Evolutionary conservation across 2,113 vertebrate species (phyloP).

Genomic region (Nothobranchius furzeri): DNA sequence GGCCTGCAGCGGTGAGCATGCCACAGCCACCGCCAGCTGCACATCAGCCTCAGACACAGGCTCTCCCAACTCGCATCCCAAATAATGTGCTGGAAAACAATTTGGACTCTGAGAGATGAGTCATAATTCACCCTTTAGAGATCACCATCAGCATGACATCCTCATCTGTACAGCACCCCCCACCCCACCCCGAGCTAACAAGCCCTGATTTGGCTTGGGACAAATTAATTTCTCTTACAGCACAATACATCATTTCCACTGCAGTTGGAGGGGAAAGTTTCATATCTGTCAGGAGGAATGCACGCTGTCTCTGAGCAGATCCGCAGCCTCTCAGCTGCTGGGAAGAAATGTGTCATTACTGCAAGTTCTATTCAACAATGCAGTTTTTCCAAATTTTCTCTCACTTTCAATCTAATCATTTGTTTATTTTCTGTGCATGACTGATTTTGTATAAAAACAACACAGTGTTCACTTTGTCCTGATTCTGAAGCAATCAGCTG

Average conservation of each 20-base stretch:
- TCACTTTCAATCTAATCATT: background rate
- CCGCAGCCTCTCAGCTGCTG: background rate
- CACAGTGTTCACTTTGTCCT: background rate
- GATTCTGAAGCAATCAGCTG: background rate
- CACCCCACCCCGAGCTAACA: background rate
- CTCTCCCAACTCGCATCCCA: constrained; percentile 24
- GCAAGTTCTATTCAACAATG: background rate
- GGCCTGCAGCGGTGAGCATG: constrained; percentile 28
- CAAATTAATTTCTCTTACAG: constrained; percentile 31
- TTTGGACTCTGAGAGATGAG: constrained; percentile 41
- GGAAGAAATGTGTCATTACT: background rate
- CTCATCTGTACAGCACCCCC: constrained; percentile 40
- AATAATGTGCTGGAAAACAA: constrained; percentile 45
- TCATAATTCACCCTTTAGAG: constrained; percentile 48
- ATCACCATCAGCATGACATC: constrained; percentile 20
- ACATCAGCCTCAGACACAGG: constrained; percentile 24
- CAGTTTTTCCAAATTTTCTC: too few species aligned
- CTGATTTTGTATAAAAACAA: background rate
- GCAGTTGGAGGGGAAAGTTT: constrained; percentile 15
- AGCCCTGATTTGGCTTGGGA: constrained; percentile 25
- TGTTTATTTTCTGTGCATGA: background rate
- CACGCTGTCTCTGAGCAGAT: background rate
- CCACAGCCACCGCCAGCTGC: constrained; percentile 47
- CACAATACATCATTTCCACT: constrained; percentile 23
- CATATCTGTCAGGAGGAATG: constrained; percentile 18